Base-by-base conservation (phyloP, 2,113 vertebrate genomes). In the Anas platyrhynchos region DNA sequence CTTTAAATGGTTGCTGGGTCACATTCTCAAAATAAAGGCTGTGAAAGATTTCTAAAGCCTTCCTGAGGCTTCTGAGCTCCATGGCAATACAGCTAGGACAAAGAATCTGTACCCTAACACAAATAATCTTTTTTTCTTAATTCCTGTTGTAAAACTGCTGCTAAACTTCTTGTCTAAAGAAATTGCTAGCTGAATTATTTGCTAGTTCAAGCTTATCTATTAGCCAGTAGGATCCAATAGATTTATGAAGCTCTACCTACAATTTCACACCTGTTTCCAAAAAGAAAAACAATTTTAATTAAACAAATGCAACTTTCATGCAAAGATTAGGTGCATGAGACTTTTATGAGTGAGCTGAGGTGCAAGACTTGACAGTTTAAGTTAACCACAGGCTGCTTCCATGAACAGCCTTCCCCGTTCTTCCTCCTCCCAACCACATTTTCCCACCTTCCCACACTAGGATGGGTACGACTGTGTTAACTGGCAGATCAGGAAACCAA, bases 21-120 rank as follows among this genome's bases (percentile, higher is more conserved):
- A 95, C 79, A 74, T n/a, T 90, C 67, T 54, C 88, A 86, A 16
- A 36, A 59, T 55, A 43, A 94, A 83, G 13, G 76, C 22, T 9
- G 20, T 5, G 5, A 76, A 82, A 87, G 50, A 31, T 11, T 91
- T 59, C 59, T 83, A 36, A n/a, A 71, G 63, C 15, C 25, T 91
- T 80, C 18, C 43, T 27, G 22, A 78, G 11, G 63, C 18, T 88
- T 92, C 77, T 3, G 15, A 92, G 65, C 43, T 52, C 43, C 59
- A 21, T 8, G 25, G 67, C 55, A 89, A 56, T 15, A 43, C 7
- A 62, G 36, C 18, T 26, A 78, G 7, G 3, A 63, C n/a, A 58
- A 58, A 56, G 48, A n/a, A 74, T n/a, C 23, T 66, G 34, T 36
- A 80, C 50, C 27, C 62, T 73, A 52, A 65, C 46, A 21, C 20